These are phyloP conservation scores for Theretra japonica DNA, from an alignment of 2,888 invertebrate species.

Conservation along the genomic window DNA sequence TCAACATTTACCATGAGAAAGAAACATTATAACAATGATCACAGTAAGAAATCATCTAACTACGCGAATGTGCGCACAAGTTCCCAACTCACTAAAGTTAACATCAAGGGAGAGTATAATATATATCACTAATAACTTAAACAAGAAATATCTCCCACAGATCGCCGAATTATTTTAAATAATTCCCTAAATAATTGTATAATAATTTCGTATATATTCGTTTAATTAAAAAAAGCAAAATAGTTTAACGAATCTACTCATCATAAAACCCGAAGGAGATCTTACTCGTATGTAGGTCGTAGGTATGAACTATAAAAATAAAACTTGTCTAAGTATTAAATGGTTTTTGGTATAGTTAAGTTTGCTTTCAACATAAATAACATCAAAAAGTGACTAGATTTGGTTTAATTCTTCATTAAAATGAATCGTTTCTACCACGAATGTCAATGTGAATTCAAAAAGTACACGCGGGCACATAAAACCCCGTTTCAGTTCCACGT, in stretches of 20 bases:
- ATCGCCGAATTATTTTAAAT: neutral
- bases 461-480: slow-evolving; percentile 41
- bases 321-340: slow-evolving; percentile 32
- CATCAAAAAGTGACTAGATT: slow-evolving; percentile 63
- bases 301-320: slow-evolving; percentile 18
- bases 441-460: slow-evolving; percentile 48
- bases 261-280: slow-evolving; percentile 43
- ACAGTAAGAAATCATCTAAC: slow-evolving; percentile 80
- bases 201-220: neutral
- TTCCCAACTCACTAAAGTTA: slow-evolving; percentile 43
- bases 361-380: slow-evolving; percentile 43
- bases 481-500: slow-evolving; percentile 67
- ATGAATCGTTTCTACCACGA: slow-evolving; percentile 20
- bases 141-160: neutral
- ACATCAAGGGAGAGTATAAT: slow-evolving; percentile 16
- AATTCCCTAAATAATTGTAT: slow-evolving; percentile 15
- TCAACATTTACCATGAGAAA: slow-evolving; percentile 44
- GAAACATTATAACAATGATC: slow-evolving; percentile 72
- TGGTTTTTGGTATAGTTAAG: slow-evolving; percentile 45
- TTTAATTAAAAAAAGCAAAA: slow-evolving; percentile 26
- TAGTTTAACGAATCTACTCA: slow-evolving; percentile 40
- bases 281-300: neutral
- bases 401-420: slow-evolving; percentile 37
- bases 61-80: slow-evolving; percentile 82
- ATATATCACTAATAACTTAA: slow-evolving; percentile 22